Conservation (phyloP, 2,888 invertebrate genomes). For the Volucella zonaria region DNA sequence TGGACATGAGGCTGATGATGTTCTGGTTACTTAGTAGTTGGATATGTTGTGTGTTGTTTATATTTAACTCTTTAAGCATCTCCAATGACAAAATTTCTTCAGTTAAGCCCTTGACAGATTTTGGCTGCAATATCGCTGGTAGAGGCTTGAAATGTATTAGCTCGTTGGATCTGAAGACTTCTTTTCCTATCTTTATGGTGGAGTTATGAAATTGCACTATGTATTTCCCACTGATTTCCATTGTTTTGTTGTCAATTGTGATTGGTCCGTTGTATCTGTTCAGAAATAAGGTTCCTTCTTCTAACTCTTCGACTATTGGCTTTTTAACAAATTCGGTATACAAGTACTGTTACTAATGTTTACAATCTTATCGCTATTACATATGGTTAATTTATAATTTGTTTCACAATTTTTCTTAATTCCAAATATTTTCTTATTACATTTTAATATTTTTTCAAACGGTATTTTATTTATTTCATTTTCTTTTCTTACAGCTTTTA, state of each 20-base stretch:
- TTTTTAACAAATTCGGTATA: slow-evolving; percentile 50
- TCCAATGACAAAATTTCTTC: slow-evolving; percentile 34
- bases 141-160: slow-evolving; percentile 21
- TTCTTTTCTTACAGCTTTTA: too few relatives aligned
- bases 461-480: slow-evolving; percentile 18
- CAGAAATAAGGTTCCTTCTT: slow-evolving; percentile 35
- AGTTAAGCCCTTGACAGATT: slow-evolving; percentile 15
- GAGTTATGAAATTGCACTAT: not conserved
- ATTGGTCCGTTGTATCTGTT: slow-evolving; percentile 27
- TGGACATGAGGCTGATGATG: too few relatives aligned
- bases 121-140: slow-evolving; percentile 41
- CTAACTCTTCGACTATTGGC: slow-evolving; percentile 39
- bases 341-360: slow-evolving; percentile 51
- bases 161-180: slow-evolving; percentile 19
- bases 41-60: slow-evolving; percentile 30
- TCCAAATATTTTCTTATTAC: slow-evolving; percentile 30
- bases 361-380: too few relatives aligned
- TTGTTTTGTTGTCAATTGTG: too few relatives aligned
- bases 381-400: slow-evolving; percentile 31
- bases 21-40: too few relatives aligned
- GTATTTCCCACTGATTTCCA: too few relatives aligned
- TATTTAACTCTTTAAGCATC: slow-evolving; percentile 45
- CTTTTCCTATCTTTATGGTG: slow-evolving; percentile 21
- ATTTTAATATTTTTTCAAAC: slow-evolving; percentile 22
- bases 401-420: slow-evolving; percentile 38